Conservation (phyloP, 2,797 vertebrate species). For the Gymnocypris eckloni region DNA sequence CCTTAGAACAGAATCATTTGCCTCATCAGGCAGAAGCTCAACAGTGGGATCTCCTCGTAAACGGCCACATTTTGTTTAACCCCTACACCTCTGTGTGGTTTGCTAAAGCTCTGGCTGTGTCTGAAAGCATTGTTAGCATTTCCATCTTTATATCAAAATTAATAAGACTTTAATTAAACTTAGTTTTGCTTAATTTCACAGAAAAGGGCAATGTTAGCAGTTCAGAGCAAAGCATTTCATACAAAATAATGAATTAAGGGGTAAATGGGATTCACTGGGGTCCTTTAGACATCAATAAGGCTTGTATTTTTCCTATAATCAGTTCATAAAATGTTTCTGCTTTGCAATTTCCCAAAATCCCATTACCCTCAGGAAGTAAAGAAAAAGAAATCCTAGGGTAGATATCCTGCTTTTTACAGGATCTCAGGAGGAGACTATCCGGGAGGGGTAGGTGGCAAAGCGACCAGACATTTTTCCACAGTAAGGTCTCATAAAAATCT, state of each 20-base stretch:
- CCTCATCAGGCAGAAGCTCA: slow-evolving; percentile 68
- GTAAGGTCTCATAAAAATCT: slow-evolving; percentile 69
- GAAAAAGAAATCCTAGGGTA: slow-evolving; percentile 66
- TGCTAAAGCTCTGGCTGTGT: neutral
- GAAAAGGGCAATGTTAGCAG: neutral
- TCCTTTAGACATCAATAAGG: neutral
- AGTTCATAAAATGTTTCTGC: slow-evolving; percentile 53
- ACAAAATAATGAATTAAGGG: neutral
- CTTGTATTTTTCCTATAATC: slow-evolving; percentile 14
- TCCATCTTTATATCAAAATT: neutral
- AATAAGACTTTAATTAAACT: neutral
- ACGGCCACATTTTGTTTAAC: slow-evolving; percentile 60
- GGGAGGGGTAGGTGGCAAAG: slow-evolving; percentile 66
- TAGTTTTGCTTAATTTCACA: neutral
- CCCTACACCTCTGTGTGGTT: slow-evolving; percentile 54
- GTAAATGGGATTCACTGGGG: neutral
- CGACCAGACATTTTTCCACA: slow-evolving; percentile 68
- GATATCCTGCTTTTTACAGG: slow-evolving; percentile 61
- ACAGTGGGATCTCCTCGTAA: slow-evolving; percentile 67
- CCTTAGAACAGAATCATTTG: slow-evolving; percentile 76
- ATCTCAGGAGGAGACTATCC: slow-evolving; percentile 63
- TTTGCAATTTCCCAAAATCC: slow-evolving; percentile 51
- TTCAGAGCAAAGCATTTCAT: neutral
- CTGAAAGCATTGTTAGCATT: neutral
- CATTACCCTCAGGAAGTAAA: slow-evolving; percentile 55